Percentiles rank a stretch among this genome's conserved stretches.
Conservation (phyloP, 2,113 vertebrate species). For the Oreochromis niloticus region DNA sequence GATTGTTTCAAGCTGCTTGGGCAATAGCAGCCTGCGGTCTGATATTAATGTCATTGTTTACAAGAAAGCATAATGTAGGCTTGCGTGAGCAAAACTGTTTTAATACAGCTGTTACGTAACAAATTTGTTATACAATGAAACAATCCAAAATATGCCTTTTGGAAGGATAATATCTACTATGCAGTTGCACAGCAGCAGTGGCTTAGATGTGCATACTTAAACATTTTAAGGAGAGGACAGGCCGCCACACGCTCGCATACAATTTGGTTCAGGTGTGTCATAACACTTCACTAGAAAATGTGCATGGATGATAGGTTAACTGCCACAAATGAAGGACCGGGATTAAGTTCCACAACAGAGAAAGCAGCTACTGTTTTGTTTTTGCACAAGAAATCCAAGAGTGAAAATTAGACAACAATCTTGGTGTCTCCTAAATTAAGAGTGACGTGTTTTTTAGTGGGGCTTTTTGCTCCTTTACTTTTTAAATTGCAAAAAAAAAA, state of each 20-base stretch:
- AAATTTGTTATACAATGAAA: background rate
- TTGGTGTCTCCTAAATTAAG: background rate
- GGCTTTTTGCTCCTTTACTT: background rate
- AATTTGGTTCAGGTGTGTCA: conserved; percentile 61
- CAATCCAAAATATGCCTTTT: background rate
- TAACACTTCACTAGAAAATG: conserved; percentile 64
- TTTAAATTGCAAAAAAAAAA: background rate
- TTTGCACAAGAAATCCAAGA: background rate
- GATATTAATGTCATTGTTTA: conserved; percentile 27
- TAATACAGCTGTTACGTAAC: background rate
- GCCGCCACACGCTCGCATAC: conserved; percentile 49
- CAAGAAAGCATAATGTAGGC: background rate
- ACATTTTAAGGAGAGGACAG: conserved; percentile 51
- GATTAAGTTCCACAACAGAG: conserved; percentile 27
- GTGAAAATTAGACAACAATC: background rate
- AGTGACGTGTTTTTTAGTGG: background rate
- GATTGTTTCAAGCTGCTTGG: conserved; percentile 7
- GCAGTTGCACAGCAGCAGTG: background rate
- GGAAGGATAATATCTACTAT: background rate
- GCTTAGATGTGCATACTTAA: conserved; percentile 37
- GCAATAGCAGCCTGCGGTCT: conserved; percentile 6
- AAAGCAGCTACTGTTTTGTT: background rate
- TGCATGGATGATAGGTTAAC: conserved; percentile 39
- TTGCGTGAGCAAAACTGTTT: background rate
- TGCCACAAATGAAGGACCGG: conserved; percentile 44